These are phyloP conservation scores for Ctenochaetus hawaiiensis DNA, from an alignment of 2,797 vertebrate species.

Conservation along the genomic window DNA sequence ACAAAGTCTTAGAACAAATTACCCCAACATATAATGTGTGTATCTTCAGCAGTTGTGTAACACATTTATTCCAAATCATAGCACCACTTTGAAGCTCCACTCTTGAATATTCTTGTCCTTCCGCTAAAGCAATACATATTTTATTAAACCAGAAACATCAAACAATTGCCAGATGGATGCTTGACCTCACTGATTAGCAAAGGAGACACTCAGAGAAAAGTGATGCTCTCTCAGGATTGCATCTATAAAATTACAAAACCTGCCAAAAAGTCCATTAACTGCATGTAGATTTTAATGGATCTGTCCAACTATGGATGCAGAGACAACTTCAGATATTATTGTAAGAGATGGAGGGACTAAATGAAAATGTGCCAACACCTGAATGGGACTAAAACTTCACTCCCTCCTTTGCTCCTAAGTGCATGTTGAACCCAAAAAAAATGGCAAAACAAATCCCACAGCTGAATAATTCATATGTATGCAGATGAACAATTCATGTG, in stretches of 20 bases:
- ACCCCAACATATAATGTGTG: slow-evolving; percentile 3
- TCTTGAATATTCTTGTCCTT: slow-evolving; percentile 31
- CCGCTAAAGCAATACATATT: slow-evolving; percentile 52
- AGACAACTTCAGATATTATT: slow-evolving; percentile 69
- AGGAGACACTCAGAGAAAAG: slow-evolving; percentile 61
- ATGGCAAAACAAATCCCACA: slow-evolving; percentile 47
- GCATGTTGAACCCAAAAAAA: slow-evolving; percentile 62
- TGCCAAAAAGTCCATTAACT: slow-evolving; percentile 85
- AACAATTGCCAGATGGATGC: slow-evolving; percentile 57
- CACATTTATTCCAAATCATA: slow-evolving; percentile 23
- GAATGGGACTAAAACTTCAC: slow-evolving; percentile 47
- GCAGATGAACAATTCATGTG: slow-evolving; percentile 77
- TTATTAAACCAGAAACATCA: slow-evolving; percentile 60
- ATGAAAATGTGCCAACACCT: slow-evolving; percentile 58
- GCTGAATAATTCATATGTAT: slow-evolving; percentile 76
- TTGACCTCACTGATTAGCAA: slow-evolving; percentile 65
- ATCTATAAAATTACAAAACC: slow-evolving; percentile 63
- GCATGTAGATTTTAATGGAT: slow-evolving; percentile 65
- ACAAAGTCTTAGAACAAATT: slow-evolving; percentile 20
- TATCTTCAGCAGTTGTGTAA: neutral
- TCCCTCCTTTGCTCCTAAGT: slow-evolving; percentile 32
- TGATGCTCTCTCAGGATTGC: slow-evolving; percentile 55
- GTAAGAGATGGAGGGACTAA: slow-evolving; percentile 35
- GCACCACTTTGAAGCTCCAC: neutral
- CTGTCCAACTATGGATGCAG: slow-evolving; percentile 54